Evolutionary conservation across 2,888 invertebrate genomes (phyloP).

Genomic region (Himalopsyche tibetana): DNA sequence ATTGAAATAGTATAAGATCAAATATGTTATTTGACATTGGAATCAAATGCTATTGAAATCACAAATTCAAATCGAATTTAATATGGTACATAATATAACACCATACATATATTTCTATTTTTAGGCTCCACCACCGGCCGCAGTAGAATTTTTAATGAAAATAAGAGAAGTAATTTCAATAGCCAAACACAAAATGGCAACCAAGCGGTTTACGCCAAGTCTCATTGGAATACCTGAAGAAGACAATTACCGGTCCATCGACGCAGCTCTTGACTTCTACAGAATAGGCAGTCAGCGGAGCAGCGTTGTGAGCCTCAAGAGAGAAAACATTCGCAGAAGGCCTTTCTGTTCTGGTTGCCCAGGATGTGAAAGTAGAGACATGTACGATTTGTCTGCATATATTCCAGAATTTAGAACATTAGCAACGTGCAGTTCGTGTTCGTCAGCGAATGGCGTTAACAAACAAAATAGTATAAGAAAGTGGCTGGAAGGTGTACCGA

Average conservation of each 20-base stretch:
- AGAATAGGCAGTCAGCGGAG: conserved; percentile 76
- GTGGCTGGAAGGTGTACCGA: conserved; percentile 85
- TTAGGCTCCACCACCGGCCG: conserved; percentile 92
- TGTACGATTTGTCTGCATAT: conserved; percentile 68
- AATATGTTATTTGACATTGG: too few species aligned
- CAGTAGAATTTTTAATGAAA: conserved; percentile 91
- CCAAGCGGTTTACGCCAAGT: conserved; percentile 87
- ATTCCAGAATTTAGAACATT: conserved; percentile 73
- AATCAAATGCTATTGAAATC: too few species aligned
- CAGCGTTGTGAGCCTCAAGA: conserved; percentile 78
- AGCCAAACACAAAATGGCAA: conserved; percentile 91
- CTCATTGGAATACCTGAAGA: conserved; percentile 90
- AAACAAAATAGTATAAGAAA: conserved; percentile 85
- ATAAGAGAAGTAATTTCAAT: conserved; percentile 93
- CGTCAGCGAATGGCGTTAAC: conserved; percentile 78
- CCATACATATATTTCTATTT: too few species aligned
- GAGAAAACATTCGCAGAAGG: conserved; percentile 79
- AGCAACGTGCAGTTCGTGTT: conserved; percentile 76
- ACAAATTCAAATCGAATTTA: too few species aligned
- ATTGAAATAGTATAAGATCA: too few species aligned
- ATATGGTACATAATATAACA: too few species aligned
- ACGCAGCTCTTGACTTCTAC: conserved; percentile 75
- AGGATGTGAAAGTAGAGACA: conserved; percentile 74
- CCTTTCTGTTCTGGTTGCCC: conserved; percentile 81
- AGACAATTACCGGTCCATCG: conserved; percentile 76